Evolutionary conservation across 2,113 vertebrate species (phyloP).

Genomic region (Pantherophis guttatus): DNA sequence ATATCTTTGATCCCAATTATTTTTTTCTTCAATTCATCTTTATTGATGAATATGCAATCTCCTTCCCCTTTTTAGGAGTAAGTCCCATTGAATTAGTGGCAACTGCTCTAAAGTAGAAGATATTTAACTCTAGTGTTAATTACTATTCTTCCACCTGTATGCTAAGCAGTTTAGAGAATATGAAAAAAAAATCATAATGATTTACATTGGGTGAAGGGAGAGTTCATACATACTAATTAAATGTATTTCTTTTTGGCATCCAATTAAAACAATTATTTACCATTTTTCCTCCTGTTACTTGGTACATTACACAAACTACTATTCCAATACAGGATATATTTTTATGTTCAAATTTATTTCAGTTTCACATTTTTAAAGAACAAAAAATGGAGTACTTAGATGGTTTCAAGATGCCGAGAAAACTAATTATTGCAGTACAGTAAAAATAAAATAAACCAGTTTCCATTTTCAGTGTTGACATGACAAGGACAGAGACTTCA

Average conservation of each 20-base stretch:
- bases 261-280: conserved; percentile 17
- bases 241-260: conserved; percentile 30
- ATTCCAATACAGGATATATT: background rate
- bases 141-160: conserved; percentile 11
- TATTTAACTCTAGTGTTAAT: background rate
- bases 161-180: conserved; percentile 45
- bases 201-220: conserved; percentile 27
- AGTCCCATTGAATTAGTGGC: background rate
- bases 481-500: background rate
- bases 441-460: background rate
- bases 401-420: background rate
- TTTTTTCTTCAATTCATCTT: conserved; percentile 18
- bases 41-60: background rate
- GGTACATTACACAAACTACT: conserved; percentile 42
- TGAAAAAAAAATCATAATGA: conserved; percentile 23
- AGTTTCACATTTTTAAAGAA: background rate
- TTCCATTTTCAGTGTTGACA: background rate
- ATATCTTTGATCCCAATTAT: background rate
- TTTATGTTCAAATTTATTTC: background rate
- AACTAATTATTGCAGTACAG: background rate
- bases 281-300: conserved; percentile 44
- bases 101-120: background rate
- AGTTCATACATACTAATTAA: conserved; percentile 33
- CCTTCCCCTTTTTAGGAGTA: background rate
- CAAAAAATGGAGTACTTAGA: background rate